A percentile compares a stretch with the other conserved stretches of the same genome.
phyloP scores from a whole-genome alignment of 2,888 invertebrate species.

The Noctua pronuba region DNA sequence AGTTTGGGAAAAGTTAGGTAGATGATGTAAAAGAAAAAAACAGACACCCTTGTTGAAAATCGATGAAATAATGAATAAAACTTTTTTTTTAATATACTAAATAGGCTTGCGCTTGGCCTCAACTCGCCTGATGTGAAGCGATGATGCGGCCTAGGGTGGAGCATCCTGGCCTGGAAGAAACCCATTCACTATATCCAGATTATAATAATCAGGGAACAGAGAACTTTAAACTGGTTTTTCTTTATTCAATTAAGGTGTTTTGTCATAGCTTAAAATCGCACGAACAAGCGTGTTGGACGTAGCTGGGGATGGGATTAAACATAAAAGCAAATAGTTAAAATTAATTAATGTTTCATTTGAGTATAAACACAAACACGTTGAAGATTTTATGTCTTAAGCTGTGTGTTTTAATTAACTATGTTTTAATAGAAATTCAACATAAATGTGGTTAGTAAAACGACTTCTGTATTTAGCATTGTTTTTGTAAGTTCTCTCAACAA shows the following conservation, averaged over 20 bases:
- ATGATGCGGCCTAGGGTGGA: too few relatives aligned
- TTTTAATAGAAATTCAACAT: not conserved
- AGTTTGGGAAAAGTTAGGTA: too few relatives aligned
- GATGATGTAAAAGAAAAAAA: too few relatives aligned
- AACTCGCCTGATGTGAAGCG: too few relatives aligned
- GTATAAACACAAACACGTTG: constrained; percentile 6
- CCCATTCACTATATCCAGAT: not conserved
- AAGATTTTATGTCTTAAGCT: constrained; percentile 20
- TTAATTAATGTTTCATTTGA: constrained; percentile 31
- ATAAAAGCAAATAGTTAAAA: constrained; percentile 33
- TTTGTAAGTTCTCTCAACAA: not conserved
- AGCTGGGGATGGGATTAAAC: constrained; percentile 7
- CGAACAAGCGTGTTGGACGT: constrained; percentile 4
- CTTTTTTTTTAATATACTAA: too few relatives aligned
- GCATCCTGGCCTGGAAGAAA: not conserved
- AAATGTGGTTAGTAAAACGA: not conserved
- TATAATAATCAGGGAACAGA: not conserved
- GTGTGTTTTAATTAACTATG: constrained; percentile 28
- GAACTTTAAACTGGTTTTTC: not conserved
- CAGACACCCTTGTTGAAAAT: too few relatives aligned
- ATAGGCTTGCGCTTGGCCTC: too few relatives aligned
- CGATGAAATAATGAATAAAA: too few relatives aligned
- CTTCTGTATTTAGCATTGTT: not conserved
- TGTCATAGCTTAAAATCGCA: not conserved
- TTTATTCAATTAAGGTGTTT: not conserved